phyloP scores from a whole-genome alignment of 2,797 vertebrate genomes.

The Peromyscus melanophrys region DNA sequence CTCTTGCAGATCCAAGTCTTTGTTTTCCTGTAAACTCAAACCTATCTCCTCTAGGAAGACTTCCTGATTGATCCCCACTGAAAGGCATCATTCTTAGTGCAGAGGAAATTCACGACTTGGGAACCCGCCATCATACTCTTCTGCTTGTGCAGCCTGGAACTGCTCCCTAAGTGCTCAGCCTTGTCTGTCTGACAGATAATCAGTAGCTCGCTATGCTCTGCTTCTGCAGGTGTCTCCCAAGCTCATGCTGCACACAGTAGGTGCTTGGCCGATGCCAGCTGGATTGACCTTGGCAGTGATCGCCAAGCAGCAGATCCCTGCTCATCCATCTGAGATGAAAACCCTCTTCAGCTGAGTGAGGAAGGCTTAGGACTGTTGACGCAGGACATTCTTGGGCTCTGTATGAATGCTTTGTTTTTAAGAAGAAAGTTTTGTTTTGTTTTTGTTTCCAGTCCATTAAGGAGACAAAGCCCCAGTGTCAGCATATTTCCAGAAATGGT shows the following conservation, averaged over 20 bases:
- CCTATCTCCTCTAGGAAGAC: conserved; percentile 35
- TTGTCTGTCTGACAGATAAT: not conserved
- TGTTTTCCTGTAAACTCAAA: conserved; percentile 11
- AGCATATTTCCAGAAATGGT: conserved; percentile 54
- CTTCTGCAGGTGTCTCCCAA: not conserved
- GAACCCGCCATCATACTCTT: not conserved
- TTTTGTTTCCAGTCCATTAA: conserved; percentile 51
- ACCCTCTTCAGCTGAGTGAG: not conserved
- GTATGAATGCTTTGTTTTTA: conserved; percentile 71
- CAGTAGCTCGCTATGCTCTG: not conserved
- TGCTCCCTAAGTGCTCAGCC: not conserved
- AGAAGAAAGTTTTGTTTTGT: conserved; percentile 44
- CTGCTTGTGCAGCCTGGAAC: not conserved
- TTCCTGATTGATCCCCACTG: conserved; percentile 13
- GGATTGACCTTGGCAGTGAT: not conserved
- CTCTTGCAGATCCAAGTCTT: not conserved
- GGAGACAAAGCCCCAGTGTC: conserved; percentile 50
- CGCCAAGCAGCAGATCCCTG: not conserved
- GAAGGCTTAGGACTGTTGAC: conserved; percentile 46
- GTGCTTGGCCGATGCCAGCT: not conserved
- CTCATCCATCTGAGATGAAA: conserved; percentile 21
- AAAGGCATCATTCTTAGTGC: not conserved
- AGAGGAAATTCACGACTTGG: not conserved
- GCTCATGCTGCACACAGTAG: not conserved
- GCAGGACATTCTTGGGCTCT: conserved; percentile 65